Evolutionary conservation across 2,888 invertebrate genomes (phyloP).

Genomic region (Chaetogeoica ovagalla): DNA sequence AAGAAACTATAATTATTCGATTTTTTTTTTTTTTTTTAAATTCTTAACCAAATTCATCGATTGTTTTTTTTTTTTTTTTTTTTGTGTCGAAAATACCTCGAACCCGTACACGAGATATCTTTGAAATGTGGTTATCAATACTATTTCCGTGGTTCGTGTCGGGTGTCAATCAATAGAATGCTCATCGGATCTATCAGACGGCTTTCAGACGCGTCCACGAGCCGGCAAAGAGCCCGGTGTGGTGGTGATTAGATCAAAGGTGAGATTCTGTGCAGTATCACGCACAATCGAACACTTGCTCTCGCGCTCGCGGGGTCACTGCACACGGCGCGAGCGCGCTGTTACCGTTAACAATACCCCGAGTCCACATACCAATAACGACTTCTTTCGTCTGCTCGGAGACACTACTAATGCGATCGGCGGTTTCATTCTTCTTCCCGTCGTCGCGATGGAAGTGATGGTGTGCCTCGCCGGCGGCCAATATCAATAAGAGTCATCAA

Average conservation of each 20-base stretch:
- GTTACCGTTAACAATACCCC: slow-evolving; percentile 37
- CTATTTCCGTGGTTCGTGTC: background rate
- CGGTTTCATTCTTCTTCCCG: slow-evolving; percentile 25
- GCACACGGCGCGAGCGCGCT: background rate
- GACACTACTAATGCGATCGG: slow-evolving; percentile 45
- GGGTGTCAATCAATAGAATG: no score
- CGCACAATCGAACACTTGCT: slow-evolving; percentile 39
- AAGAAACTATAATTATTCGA: no score
- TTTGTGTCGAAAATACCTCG: no score
- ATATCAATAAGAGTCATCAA: slow-evolving; percentile 32
- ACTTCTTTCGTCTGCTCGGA: slow-evolving; percentile 36
- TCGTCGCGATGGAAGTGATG: slow-evolving; percentile 17
- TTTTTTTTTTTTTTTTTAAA: no score
- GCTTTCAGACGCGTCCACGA: no score
- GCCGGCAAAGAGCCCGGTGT: no score
- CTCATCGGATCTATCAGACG: no score
- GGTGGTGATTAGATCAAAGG: slow-evolving; percentile 23
- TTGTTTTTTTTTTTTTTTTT: no score
- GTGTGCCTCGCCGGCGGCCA: slow-evolving; percentile 7
- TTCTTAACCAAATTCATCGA: no score
- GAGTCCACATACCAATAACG: slow-evolving; percentile 29
- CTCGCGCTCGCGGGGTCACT: slow-evolving; percentile 4
- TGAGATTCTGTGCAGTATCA: background rate
- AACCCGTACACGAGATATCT: no score
- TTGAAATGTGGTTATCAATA: slow-evolving; percentile 16